A percentile compares a stretch with the other conserved stretches of the same genome.
Evolutionary conservation across 2,113 vertebrate genomes (phyloP).

Genomic region (Clarias gariepinus): DNA sequence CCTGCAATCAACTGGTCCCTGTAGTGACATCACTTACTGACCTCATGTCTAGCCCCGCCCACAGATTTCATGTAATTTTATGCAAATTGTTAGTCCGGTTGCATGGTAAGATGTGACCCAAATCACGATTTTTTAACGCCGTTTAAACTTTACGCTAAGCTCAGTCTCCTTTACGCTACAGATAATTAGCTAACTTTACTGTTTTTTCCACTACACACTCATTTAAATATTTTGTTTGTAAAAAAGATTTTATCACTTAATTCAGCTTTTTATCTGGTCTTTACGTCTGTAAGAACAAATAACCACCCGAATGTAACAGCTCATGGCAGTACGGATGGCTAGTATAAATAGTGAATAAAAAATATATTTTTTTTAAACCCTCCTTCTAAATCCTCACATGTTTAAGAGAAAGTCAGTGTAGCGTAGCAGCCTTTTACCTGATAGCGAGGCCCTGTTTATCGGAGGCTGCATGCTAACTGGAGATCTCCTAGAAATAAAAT

Average conservation of each 20-base stretch:
- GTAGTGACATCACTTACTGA: neutral
- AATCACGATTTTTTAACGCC: too few species aligned
- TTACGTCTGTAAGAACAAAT: neutral
- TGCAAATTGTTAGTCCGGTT: neutral
- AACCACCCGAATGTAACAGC: neutral
- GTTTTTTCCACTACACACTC: neutral
- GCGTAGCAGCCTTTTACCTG: conserved; percentile 75
- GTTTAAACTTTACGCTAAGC: too few species aligned
- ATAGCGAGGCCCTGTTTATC: conserved; percentile 83
- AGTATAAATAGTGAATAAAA: neutral
- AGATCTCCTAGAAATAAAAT: conserved; percentile 79
- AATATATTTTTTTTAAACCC: too few species aligned
- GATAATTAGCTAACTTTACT: neutral
- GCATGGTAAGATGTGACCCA: neutral
- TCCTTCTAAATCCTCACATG: neutral
- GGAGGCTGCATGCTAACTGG: conserved; percentile 84
- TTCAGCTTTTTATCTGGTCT: neutral
- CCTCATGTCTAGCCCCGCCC: neutral
- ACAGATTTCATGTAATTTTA: neutral
- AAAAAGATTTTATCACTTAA: neutral
- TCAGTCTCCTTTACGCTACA: too few species aligned
- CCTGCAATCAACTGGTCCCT: neutral
- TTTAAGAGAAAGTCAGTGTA: neutral
- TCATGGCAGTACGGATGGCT: neutral
- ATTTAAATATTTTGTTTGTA: neutral